Evolutionary conservation across 2,888 invertebrate genomes (phyloP).

Genomic region (Platerodrilus igneus): DNA sequence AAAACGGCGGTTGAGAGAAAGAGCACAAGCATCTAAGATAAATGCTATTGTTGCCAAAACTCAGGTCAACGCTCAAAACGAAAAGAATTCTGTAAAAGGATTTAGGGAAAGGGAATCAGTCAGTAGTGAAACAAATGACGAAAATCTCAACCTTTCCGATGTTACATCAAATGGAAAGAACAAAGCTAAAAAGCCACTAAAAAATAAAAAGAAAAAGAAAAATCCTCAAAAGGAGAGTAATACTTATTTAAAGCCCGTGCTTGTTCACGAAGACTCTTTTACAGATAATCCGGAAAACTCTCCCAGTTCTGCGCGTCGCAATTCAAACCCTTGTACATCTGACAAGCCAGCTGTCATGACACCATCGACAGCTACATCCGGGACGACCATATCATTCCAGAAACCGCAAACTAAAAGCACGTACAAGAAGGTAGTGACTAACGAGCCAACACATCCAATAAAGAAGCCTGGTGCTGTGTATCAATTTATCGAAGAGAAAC

Average conservation of each 20-base stretch:
- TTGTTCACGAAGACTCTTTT: slow-evolving; percentile 52
- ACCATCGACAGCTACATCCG: slow-evolving; percentile 36
- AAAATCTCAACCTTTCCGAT: slow-evolving; percentile 51
- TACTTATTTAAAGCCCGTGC: slow-evolving; percentile 44
- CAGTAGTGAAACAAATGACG: slow-evolving; percentile 78
- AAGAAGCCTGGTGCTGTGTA: slow-evolving; percentile 64
- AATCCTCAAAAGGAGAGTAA: slow-evolving; percentile 37
- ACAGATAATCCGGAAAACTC: slow-evolving; percentile 54
- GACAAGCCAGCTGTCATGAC: slow-evolving; percentile 30
- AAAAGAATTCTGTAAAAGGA: slow-evolving; percentile 26
- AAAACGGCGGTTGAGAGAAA: slow-evolving; percentile 66
- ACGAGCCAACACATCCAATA: slow-evolving; percentile 36
- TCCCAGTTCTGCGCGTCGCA: slow-evolving; percentile 46
- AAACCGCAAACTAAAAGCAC: slow-evolving; percentile 31
- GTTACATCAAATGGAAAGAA: slow-evolving; percentile 49
- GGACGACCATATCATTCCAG: slow-evolving; percentile 28
- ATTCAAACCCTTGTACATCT: slow-evolving; percentile 38
- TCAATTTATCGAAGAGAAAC: slow-evolving; percentile 85
- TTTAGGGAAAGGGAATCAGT: slow-evolving; percentile 70
- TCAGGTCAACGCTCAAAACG: slow-evolving; percentile 20
- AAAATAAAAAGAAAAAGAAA: slow-evolving; percentile 56
- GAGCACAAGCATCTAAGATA: slow-evolving; percentile 61
- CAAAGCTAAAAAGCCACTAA: slow-evolving; percentile 49
- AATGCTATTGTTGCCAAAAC: slow-evolving; percentile 34
- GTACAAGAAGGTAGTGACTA: slow-evolving; percentile 33